Evolutionary conservation across 2,797 vertebrate genomes (phyloP).

Genomic region (Sorex maritimensis): DNA sequence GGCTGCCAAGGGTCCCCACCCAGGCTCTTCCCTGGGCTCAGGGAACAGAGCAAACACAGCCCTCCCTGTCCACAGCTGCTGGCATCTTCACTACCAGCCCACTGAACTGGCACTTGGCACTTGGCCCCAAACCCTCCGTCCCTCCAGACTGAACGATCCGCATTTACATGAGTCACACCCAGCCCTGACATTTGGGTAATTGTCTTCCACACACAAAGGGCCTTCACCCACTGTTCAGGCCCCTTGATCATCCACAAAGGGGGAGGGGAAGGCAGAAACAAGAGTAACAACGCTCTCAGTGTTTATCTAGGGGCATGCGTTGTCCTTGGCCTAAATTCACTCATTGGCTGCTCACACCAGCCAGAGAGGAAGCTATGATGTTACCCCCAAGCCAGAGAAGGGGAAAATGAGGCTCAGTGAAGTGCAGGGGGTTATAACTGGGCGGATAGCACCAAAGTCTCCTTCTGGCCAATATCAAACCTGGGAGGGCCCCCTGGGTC

Average conservation of each 20-base stretch:
- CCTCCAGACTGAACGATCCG: slow-evolving; percentile 40
- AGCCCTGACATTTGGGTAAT: slow-evolving; percentile 64
- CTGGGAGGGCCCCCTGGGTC: not conserved
- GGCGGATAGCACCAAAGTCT: not conserved
- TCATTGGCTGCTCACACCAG: not conserved
- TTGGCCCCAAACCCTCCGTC: not conserved
- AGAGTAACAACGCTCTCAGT: not conserved
- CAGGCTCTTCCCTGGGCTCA: not conserved
- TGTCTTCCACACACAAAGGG: slow-evolving; percentile 64
- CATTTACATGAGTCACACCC: slow-evolving; percentile 70
- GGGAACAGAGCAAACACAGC: not conserved
- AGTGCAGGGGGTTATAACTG: not conserved
- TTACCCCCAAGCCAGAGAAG: not conserved
- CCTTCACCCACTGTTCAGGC: slow-evolving; percentile 54
- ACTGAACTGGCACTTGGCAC: slow-evolving; percentile 45
- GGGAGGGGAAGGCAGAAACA: not conserved
- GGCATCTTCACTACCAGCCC: not conserved
- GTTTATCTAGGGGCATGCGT: not conserved
- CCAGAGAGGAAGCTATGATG: not conserved
- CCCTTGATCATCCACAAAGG: not conserved
- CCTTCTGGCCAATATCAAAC: not conserved
- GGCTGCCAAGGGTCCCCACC: accelerated
- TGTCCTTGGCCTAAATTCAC: not conserved
- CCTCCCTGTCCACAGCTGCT: not conserved
- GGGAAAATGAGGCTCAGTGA: not conserved